Evolutionary conservation across 2,113 vertebrate genomes (phyloP), one percentile per base, ranked within the genome.

Genomic region (Heterocephalus glaber): DNA sequence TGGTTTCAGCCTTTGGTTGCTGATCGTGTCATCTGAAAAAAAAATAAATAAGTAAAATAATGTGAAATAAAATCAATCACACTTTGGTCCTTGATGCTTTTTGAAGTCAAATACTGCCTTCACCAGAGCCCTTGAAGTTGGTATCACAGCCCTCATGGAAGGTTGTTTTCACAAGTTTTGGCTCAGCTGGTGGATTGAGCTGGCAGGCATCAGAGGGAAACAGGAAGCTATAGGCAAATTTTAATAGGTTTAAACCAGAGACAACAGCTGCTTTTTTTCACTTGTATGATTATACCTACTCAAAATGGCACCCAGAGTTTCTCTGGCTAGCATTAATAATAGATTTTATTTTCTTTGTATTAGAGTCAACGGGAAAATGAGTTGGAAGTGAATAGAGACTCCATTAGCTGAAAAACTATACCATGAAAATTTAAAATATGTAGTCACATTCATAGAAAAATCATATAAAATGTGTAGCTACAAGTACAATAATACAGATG

Each of bases 201-300:
- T 90, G 41, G 70, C 94, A 82, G 96, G 65, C 87, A 96, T 95
- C 74, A 72, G 41, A 92, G 8, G 90, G 85, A 76, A 76, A 89
- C 84, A 96, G 38, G 76, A n/a, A 92, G 95, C 2, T 70, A 0
- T 70, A 96, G 94, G 95, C 74, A 97, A 87, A 85, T 82, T 96
- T 97, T 97, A 98, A 97, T 96, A 96, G 92, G 44, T 96, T 97
- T 93, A 97, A 95, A 3, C 77, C 94, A 96, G 98, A 97, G 95
- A 96, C 85, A 97, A 97, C 96, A 94, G 60, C 11, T 95, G 52
- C 60, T 70, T 80, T 96, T 96, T 92, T 97, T 17, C 76, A 92
- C 87, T 97, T 95, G 83, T 92, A 22, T 76, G 30, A 70, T 95
- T 95, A 93, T 96, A 94, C 92, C 85, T 84, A 89, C 22, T 96